Evolutionary conservation across 2,113 vertebrate species (phyloP).

Genomic region (Zingel zingel): DNA sequence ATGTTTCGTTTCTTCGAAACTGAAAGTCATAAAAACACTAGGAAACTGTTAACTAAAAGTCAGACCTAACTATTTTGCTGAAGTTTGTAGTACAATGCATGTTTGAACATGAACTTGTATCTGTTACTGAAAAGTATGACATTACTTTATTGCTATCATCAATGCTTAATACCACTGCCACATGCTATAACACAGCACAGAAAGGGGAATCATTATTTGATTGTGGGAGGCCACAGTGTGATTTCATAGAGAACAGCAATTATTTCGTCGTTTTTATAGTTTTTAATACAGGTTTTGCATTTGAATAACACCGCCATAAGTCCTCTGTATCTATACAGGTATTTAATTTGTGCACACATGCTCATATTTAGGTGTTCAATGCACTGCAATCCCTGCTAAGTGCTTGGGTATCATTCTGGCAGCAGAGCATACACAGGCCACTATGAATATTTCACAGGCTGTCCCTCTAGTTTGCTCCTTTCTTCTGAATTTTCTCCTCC

Average conservation of each 20-base stretch:
- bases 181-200: neutral
- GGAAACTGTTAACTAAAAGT: neutral
- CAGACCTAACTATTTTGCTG: neutral
- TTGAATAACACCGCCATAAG: neutral
- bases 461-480: conserved; percentile 30
- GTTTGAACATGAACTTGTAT: neutral
- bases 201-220: neutral
- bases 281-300: neutral
- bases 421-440: conserved; percentile 55
- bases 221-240: neutral
- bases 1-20: neutral
- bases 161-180: neutral
- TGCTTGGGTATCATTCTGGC: conserved; percentile 30
- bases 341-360: neutral
- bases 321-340: accelerated
- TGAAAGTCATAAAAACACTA: neutral
- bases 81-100: neutral
- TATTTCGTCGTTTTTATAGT: no score
- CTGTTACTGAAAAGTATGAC: neutral
- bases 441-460: conserved; percentile 78
- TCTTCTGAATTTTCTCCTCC: conserved; percentile 47
- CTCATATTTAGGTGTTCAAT: neutral
- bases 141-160: neutral
- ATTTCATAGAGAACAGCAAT: no score
- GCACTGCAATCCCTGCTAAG: conserved; percentile 7